Conservation (phyloP, 2,113 vertebrate species). For the Cyprinodon tularosa region DNA sequence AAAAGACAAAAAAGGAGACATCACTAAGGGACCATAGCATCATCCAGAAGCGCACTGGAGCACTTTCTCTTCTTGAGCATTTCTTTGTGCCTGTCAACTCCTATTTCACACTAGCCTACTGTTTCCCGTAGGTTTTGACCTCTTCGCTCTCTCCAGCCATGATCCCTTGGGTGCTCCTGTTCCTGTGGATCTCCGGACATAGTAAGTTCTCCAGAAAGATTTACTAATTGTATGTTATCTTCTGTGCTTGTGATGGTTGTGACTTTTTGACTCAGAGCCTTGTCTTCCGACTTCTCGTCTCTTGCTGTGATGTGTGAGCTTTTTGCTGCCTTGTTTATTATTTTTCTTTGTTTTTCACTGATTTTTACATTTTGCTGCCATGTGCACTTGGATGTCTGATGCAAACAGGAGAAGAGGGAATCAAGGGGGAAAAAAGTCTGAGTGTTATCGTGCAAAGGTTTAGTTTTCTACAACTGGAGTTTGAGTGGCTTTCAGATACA, state of each 20-base stretch:
- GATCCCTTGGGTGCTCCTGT: slow-evolving; percentile 72
- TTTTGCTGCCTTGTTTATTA: slow-evolving; percentile 20
- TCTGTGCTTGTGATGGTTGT: slow-evolving; percentile 32
- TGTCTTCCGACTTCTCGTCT: slow-evolving; percentile 26
- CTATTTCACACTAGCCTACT: slow-evolving; percentile 68
- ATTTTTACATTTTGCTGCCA: slow-evolving; percentile 5
- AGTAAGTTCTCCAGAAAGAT: slow-evolving; percentile 72
- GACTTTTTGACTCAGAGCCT: slow-evolving; percentile 28
- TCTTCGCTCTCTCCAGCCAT: slow-evolving; percentile 61
- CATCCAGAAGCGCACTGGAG: slow-evolving; percentile 65
- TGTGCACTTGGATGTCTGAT: slow-evolving; percentile 23
- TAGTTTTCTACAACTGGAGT: slow-evolving; percentile 27
- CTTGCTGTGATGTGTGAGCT: slow-evolving; percentile 37
- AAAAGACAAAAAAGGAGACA: slow-evolving; percentile 41
- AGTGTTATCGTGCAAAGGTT: not conserved
- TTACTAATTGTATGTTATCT: slow-evolving; percentile 40
- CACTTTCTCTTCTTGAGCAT: slow-evolving; percentile 65
- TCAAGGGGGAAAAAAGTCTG: not conserved
- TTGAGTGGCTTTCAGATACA: slow-evolving; percentile 22
- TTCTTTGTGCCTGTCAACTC: slow-evolving; percentile 74
- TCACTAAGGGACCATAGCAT: slow-evolving; percentile 65
- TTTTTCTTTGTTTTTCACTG: slow-evolving; percentile 7
- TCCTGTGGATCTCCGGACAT: slow-evolving; percentile 75
- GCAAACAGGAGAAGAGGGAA: slow-evolving; percentile 12
- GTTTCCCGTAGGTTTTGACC: slow-evolving; percentile 68